Evolutionary conservation across 2,797 vertebrate genomes (phyloP).

Genomic region (Pangasius djambal): DNA sequence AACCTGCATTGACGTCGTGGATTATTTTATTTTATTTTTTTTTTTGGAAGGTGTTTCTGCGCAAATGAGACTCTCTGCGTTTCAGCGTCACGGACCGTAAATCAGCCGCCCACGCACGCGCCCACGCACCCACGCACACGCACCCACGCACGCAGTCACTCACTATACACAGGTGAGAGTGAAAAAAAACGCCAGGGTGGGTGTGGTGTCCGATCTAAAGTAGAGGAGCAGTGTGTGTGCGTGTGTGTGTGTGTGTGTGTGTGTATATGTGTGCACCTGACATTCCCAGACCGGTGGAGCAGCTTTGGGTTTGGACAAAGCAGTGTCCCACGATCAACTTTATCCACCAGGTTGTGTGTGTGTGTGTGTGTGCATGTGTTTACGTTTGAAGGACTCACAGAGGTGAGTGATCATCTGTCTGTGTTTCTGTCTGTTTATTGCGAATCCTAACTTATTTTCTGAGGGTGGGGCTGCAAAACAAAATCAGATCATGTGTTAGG

Average conservation of each 20-base stretch:
- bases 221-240: constrained; percentile 32
- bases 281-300: constrained; percentile 61
- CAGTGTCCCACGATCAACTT: constrained; percentile 58
- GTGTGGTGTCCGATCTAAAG: constrained; percentile 67
- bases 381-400: constrained; percentile 30
- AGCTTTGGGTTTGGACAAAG: constrained; percentile 65
- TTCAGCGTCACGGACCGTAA: not conserved
- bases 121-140: not conserved
- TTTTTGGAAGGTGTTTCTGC: not conserved
- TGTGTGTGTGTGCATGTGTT: not conserved
- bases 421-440: not conserved
- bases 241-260: not conserved
- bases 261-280: constrained; percentile 8
- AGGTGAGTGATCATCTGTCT: constrained; percentile 67
- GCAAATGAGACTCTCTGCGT: not conserved
- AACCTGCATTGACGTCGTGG: not conserved
- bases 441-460: not conserved
- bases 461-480: not conserved
- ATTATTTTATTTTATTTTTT: not conserved
- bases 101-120: not conserved
- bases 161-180: constrained; percentile 63
- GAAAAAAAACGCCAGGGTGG: constrained; percentile 62
- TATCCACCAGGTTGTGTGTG: constrained; percentile 19
- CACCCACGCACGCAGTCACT: not conserved
- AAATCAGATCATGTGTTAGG: not conserved